A percentile compares a stretch with the other conserved stretches of the same genome.
Evolutionary conservation across 2,888 invertebrate genomes (phyloP).

Genomic region (Andrena haemorrhoa): DNA sequence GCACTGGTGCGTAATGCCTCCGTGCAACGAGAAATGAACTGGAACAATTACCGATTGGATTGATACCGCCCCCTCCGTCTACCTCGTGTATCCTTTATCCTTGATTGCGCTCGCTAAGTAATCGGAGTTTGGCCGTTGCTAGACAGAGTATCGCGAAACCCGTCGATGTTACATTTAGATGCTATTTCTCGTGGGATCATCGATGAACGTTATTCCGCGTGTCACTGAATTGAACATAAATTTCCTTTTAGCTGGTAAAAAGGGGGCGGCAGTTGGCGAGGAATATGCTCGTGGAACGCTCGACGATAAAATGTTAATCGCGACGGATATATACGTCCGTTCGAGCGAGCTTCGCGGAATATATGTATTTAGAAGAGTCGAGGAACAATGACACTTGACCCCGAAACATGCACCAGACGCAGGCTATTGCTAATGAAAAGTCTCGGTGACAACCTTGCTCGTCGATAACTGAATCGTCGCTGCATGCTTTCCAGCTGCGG

Average conservation of each 20-base stretch:
- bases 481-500: background rate
- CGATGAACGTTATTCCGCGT: too few species aligned
- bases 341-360: background rate
- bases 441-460: background rate
- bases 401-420: constrained; percentile 10
- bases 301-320: background rate
- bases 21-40: constrained; percentile 37
- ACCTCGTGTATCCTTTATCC: background rate
- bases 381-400: constrained; percentile 42
- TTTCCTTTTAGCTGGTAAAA: too few species aligned
- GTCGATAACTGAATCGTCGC: background rate
- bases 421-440: constrained; percentile 20
- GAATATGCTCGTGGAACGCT: too few species aligned
- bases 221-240: too few species aligned
- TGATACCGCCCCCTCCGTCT: background rate
- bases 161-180: too few species aligned
- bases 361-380: constrained; percentile 33
- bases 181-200: too few species aligned
- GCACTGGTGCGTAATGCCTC: constrained; percentile 25
- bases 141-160: background rate
- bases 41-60: constrained; percentile 50
- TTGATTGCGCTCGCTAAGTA: background rate
- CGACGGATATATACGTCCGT: background rate
- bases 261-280: too few species aligned
- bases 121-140: background rate